These are phyloP conservation scores for Andricus curvator DNA, from an alignment of 2,888 invertebrate species.

Conservation along the genomic window DNA sequence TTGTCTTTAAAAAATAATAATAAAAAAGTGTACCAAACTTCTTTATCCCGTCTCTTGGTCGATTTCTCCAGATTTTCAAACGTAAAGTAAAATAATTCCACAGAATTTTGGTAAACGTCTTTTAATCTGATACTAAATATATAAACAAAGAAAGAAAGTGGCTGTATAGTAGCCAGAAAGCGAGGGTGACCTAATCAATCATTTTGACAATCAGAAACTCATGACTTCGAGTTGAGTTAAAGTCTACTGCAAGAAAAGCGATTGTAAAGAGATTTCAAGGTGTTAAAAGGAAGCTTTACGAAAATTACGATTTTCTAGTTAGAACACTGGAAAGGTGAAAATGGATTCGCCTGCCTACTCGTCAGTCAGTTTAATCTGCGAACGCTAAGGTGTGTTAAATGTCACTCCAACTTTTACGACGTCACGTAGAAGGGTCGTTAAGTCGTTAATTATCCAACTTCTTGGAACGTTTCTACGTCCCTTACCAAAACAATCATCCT, in stretches of 20 bases:
- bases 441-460: conserved; percentile 2
- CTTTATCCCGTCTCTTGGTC: too few species aligned
- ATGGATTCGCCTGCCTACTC: not conserved
- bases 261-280: not conserved
- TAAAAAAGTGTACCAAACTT: too few species aligned
- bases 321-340: not conserved
- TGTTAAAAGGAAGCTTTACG: not conserved
- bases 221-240: not conserved
- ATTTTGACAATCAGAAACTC: conserved; percentile 1
- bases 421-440: not conserved
- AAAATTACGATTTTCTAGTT: not conserved
- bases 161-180: too few species aligned
- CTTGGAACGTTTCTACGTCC: not conserved
- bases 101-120: too few species aligned
- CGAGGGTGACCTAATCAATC: too few species aligned
- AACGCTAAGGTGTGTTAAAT: conserved; percentile 4
- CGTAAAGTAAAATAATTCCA: too few species aligned
- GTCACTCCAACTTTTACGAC: not conserved
- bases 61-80: too few species aligned
- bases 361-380: not conserved
- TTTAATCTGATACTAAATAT: too few species aligned
- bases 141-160: too few species aligned
- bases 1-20: too few species aligned
- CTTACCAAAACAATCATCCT: conserved; percentile 25
- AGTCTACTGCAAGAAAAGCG: not conserved